These are phyloP conservation scores for Callipepla californica DNA, from an alignment of 2,113 vertebrate species.

Conservation along the genomic window DNA sequence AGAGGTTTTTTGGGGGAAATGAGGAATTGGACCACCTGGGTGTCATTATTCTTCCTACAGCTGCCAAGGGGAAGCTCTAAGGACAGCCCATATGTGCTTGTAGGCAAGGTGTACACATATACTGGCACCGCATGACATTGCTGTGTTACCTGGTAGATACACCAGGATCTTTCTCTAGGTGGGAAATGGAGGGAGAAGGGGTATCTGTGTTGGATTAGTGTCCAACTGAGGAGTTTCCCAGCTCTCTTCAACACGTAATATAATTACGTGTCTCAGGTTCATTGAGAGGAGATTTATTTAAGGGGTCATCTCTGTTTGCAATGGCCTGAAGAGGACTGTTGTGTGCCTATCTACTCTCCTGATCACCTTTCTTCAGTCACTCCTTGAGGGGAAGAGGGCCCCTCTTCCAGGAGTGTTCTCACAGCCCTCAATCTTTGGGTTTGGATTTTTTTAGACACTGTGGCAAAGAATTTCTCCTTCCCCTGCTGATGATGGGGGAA, in stretches of 20 bases:
- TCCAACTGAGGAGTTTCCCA: background rate
- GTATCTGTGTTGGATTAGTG: background rate
- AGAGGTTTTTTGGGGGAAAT: accelerated
- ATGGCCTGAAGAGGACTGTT: background rate
- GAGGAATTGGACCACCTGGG: background rate
- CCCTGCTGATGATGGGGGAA: background rate
- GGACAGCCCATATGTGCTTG: background rate
- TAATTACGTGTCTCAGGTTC: background rate
- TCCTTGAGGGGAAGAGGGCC: background rate
- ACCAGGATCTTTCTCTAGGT: background rate
- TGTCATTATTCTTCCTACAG: background rate
- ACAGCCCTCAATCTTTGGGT: background rate
- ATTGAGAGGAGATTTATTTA: background rate
- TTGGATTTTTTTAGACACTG: background rate
- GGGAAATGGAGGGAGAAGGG: background rate
- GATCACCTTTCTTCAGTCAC: background rate
- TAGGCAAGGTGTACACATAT: accelerated
- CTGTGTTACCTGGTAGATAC: background rate
- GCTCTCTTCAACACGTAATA: background rate
- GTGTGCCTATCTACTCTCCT: background rate
- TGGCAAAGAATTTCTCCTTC: background rate
- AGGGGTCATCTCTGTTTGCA: background rate
- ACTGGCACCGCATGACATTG: too few relatives aligned
- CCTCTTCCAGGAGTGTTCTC: background rate
- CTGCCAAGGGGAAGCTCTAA: background rate